Conservation (phyloP, 2,888 invertebrate genomes). For the Polyommatus iphigenia region DNA sequence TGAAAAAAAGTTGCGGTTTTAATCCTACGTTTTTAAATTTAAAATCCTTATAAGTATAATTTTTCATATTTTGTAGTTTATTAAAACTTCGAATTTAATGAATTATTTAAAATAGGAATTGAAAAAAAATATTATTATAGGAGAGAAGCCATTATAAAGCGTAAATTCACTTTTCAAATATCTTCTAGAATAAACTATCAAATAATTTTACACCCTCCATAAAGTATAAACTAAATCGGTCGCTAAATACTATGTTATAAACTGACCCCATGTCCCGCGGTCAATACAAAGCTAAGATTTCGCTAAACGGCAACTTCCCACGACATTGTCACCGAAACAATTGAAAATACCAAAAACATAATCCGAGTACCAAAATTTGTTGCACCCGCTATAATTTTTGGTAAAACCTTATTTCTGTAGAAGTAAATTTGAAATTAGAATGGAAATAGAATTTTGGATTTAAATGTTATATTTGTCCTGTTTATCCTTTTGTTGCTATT, state of each 20-base stretch:
- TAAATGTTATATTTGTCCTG: conserved; percentile 46
- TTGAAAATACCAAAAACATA: conserved; percentile 61
- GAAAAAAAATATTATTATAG: too few relatives aligned
- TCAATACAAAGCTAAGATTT: conserved; percentile 58
- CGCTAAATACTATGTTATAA: conserved; percentile 70
- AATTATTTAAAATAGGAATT: too few relatives aligned
- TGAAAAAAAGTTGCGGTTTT: too few relatives aligned
- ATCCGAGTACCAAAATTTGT: conserved; percentile 45
- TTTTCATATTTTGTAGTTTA: too few relatives aligned
- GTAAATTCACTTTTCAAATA: too few relatives aligned
- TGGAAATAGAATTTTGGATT: conserved; percentile 24
- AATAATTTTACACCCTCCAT: conserved; percentile 40
- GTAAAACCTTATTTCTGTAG: conserved; percentile 34
- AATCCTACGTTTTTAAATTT: too few relatives aligned
- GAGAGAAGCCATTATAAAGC: too few relatives aligned
- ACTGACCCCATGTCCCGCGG: conserved; percentile 63
- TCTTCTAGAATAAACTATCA: conserved; percentile 50
- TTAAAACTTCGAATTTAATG: too few relatives aligned
- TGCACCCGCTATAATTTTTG: conserved; percentile 29
- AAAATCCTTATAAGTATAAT: too few relatives aligned
- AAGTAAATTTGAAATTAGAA: conserved; percentile 41
- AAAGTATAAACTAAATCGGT: conserved; percentile 29
- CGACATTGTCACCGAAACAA: conserved; percentile 63
- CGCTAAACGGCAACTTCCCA: conserved; percentile 61
- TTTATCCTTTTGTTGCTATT: conserved; percentile 45